Percentiles rank a stretch among this genome's conserved stretches.
phyloP scores from a whole-genome alignment of 2,797 vertebrate genomes.

The Propithecus deckenii region DNA sequence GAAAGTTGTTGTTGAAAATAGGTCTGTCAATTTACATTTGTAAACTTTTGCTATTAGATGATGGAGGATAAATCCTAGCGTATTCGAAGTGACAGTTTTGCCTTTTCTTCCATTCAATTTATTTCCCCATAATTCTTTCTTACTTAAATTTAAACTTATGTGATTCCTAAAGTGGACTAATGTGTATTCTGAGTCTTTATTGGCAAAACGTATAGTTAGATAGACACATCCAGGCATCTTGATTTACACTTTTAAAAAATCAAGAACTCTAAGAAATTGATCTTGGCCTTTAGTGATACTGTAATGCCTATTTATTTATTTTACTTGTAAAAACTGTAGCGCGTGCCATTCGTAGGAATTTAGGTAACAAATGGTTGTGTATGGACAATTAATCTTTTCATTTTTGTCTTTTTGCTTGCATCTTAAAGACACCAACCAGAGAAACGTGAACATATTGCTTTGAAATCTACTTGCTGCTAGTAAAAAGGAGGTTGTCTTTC shows the following conservation, averaged over 20 bases:
- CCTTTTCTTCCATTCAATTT: not conserved
- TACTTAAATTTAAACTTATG: not conserved
- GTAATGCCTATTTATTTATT: constrained; percentile 1
- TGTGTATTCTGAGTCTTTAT: not conserved
- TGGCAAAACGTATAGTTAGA: not conserved
- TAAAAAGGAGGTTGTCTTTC: not conserved
- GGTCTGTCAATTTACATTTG: constrained; percentile 16
- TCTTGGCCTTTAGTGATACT: not conserved
- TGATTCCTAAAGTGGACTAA: not conserved
- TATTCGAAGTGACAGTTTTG: not conserved
- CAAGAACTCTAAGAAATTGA: not conserved
- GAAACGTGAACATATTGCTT: not conserved
- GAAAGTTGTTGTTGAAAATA: constrained; percentile 20
- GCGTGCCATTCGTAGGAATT: not conserved
- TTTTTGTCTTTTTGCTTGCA: not conserved
- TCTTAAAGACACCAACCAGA: not conserved
- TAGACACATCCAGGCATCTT: not conserved
- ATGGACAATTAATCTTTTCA: not conserved
- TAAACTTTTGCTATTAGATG: not conserved
- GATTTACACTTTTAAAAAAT: not conserved
- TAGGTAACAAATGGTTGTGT: not conserved
- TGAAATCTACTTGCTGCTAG: not conserved
- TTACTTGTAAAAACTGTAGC: not conserved
- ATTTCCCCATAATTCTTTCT: not conserved
- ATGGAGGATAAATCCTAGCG: not conserved